Evolutionary conservation across 37 sponge, comb jelly and placozoan genomes (phyloP).

Genomic region (Tethya wilhelma): DNA sequence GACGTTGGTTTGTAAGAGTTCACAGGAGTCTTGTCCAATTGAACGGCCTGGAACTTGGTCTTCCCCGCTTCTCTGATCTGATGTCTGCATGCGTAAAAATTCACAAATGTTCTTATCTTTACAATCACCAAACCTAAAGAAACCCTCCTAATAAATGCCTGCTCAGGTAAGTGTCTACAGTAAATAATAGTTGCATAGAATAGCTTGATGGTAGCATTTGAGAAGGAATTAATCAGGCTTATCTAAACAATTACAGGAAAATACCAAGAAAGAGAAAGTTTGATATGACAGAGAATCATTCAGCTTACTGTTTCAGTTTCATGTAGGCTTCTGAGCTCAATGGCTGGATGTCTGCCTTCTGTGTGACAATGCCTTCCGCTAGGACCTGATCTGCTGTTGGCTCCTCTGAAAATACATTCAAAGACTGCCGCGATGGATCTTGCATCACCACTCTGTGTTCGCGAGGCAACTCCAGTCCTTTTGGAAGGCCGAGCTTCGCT

Average conservation of each 20-base stretch:
- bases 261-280: not conserved
- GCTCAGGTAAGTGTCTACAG: not conserved
- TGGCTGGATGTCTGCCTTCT: slow-evolving; percentile 86
- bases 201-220: not conserved
- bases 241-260: no score
- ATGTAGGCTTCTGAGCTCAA: slow-evolving; percentile 63
- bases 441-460: slow-evolving; percentile 62
- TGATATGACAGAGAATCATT: not conserved
- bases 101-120: no score
- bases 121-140: no score
- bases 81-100: slow-evolving; percentile 38
- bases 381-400: slow-evolving; percentile 7
- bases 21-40: slow-evolving; percentile 45
- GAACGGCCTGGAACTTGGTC: slow-evolving; percentile 61
- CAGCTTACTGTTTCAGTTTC: slow-evolving; percentile 80
- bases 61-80: slow-evolving; percentile 73
- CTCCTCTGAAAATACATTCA: slow-evolving; percentile 72
- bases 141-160: not conserved
- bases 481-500: not conserved
- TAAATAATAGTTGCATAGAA: not conserved
- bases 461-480: slow-evolving; percentile 47
- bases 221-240: not conserved
- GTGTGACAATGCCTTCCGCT: slow-evolving; percentile 85
- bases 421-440: slow-evolving; percentile 39
- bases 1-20: no score